phyloP scores from a whole-genome alignment of 2,113 vertebrate species.

The Grammomys surdaster region DNA sequence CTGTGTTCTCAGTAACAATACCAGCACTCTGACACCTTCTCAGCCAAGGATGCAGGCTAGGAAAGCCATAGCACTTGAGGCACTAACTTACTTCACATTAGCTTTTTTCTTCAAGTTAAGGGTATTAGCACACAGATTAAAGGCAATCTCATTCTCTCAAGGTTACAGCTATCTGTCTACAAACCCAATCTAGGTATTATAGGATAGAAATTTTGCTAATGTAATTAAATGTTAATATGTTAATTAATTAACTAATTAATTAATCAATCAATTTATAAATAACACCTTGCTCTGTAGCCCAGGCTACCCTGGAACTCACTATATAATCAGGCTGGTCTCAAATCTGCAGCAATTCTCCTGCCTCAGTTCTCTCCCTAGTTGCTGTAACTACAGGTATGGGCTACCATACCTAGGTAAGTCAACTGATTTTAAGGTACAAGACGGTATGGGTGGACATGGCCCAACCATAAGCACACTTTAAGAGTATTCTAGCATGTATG shows the following conservation, averaged over 20 bases:
- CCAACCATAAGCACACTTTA: neutral
- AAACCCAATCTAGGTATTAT: neutral
- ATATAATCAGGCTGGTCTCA: neutral
- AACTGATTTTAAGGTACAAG: slow-evolving; percentile 11
- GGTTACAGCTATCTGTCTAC: neutral
- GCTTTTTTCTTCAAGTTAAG: slow-evolving; percentile 29
- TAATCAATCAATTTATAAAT: neutral
- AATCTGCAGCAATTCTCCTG: neutral
- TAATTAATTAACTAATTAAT: neutral
- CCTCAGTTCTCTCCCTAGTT: neutral
- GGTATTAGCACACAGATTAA: slow-evolving; percentile 7
- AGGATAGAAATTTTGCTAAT: neutral
- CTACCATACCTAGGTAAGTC: neutral
- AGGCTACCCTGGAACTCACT: neutral
- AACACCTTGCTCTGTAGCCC: neutral
- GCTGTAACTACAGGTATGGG: neutral
- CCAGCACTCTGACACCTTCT: slow-evolving; percentile 11
- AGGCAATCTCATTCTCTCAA: slow-evolving; percentile 22
- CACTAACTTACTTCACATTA: slow-evolving; percentile 53
- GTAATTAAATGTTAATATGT: slow-evolving; percentile 10
- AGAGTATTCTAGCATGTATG: neutral
- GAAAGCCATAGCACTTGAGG: slow-evolving; percentile 47
- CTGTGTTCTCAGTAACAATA: slow-evolving; percentile 31
- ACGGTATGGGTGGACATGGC: neutral
- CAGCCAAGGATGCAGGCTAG: slow-evolving; percentile 48